These are phyloP conservation scores for Watsonalla binaria DNA, from an alignment of 2,888 invertebrate genomes.

Conservation along the genomic window DNA sequence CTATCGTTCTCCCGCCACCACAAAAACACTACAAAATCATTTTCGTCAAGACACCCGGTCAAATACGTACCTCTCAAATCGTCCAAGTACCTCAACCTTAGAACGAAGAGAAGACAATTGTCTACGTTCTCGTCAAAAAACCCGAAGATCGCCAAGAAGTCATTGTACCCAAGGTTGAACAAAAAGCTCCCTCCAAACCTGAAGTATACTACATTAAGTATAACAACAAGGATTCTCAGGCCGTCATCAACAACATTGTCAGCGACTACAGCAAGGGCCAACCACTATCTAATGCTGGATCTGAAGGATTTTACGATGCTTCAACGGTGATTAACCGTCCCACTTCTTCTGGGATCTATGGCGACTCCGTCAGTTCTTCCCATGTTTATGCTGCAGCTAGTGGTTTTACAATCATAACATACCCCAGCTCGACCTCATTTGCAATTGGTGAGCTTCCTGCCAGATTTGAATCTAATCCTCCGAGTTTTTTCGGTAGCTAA, in stretches of 20 bases:
- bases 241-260: slow-evolving; percentile 67
- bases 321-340: neutral
- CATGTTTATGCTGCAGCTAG: neutral
- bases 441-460: neutral
- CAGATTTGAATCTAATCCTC: neutral
- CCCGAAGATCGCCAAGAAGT: slow-evolving; percentile 84
- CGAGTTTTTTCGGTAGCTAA: neutral
- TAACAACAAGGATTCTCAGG: slow-evolving; percentile 80
- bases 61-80: slow-evolving; percentile 81
- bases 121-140: slow-evolving; percentile 87
- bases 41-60: slow-evolving; percentile 86
- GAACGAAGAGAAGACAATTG: slow-evolving; percentile 86
- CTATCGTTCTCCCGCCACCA: slow-evolving; percentile 79
- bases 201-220: slow-evolving; percentile 89
- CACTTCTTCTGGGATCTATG: neutral
- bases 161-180: slow-evolving; percentile 81
- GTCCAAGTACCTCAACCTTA: slow-evolving; percentile 81
- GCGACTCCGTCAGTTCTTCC: neutral
- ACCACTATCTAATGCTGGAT: slow-evolving; percentile 12
- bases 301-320: neutral
- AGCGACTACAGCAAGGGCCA: slow-evolving; percentile 51
- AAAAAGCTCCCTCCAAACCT: slow-evolving; percentile 85
- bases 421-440: neutral
- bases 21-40: slow-evolving; percentile 90
- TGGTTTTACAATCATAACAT: neutral